These are phyloP conservation scores for Grallaria varia DNA, from an alignment of 2,113 vertebrate genomes.

Conservation along the genomic window DNA sequence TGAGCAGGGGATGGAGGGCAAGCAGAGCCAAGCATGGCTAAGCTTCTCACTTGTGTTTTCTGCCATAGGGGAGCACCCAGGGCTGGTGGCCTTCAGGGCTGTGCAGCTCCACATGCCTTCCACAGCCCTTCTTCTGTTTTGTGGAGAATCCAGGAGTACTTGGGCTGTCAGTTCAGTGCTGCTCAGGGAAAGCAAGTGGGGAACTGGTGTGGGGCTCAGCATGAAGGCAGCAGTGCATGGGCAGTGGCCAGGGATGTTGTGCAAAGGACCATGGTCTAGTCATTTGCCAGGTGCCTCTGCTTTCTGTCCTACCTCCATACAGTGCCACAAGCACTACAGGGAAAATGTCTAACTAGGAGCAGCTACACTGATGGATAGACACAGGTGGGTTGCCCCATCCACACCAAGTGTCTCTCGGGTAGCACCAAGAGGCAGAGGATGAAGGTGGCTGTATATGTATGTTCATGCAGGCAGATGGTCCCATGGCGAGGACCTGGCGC, in stretches of 20 bases:
- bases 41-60: not conserved
- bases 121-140: not conserved
- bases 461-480: not conserved
- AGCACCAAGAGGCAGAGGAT: not conserved
- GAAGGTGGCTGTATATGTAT: not conserved
- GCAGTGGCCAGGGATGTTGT: not conserved
- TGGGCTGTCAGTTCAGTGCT: not conserved
- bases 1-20: not conserved
- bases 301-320: not conserved
- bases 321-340: not conserved
- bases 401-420: accelerated
- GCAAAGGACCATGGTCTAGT: not conserved
- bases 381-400: not conserved
- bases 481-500: accelerated
- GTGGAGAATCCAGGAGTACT: not conserved
- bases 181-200: not conserved
- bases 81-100: not conserved
- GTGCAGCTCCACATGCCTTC: not conserved
- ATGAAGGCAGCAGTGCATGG: not conserved
- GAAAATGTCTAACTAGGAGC: not conserved
- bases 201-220: not conserved
- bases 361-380: not conserved
- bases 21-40: not conserved
- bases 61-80: not conserved
- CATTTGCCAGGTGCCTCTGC: not conserved